A percentile compares a stretch with the other conserved stretches of the same genome.
Evolutionary conservation across 2,113 vertebrate genomes (phyloP).

Genomic region (Verasper variegatus): DNA sequence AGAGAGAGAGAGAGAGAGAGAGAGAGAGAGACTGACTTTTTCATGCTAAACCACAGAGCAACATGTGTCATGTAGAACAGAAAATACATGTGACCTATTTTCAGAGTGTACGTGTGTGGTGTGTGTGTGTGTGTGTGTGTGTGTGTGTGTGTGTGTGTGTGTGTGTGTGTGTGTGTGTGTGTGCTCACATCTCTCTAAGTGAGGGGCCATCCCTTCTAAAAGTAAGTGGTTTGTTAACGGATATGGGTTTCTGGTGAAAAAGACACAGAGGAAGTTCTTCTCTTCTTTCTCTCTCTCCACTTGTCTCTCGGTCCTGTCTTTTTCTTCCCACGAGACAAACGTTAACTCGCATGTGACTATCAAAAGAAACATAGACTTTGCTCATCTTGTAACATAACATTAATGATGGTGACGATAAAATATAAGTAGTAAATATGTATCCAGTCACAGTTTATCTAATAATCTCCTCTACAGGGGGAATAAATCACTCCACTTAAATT

Average conservation of each 20-base stretch:
- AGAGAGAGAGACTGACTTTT: conserved; percentile 1
- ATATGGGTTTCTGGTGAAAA: conserved; percentile 78
- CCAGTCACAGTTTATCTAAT: conserved; percentile 10
- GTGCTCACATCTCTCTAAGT: conserved; percentile 33
- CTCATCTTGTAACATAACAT: neutral
- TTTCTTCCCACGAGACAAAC: conserved; percentile 45
- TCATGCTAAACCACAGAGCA: conserved; percentile 32
- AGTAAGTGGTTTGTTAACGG: conserved; percentile 77
- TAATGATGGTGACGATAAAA: neutral
- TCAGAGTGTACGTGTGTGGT: neutral
- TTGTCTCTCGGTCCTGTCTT: conserved; percentile 28
- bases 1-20: neutral
- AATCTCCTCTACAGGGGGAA: conserved; percentile 9
- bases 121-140: neutral
- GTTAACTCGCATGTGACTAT: conserved; percentile 2
- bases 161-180: neutral
- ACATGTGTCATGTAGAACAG: conserved; percentile 48
- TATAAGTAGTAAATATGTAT: no score
- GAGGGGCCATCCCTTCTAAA: conserved; percentile 78
- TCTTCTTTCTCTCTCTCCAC: conserved; percentile 41
- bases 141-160: no score
- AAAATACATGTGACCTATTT: conserved; percentile 74
- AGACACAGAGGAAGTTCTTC: conserved; percentile 62
- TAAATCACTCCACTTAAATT: conserved; percentile 4
- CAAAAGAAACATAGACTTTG: neutral